Evolutionary conservation across 2,888 invertebrate species (phyloP), one percentile per base, ranked within the genome.

Genomic region (Zygaena filipendulae): DNA sequence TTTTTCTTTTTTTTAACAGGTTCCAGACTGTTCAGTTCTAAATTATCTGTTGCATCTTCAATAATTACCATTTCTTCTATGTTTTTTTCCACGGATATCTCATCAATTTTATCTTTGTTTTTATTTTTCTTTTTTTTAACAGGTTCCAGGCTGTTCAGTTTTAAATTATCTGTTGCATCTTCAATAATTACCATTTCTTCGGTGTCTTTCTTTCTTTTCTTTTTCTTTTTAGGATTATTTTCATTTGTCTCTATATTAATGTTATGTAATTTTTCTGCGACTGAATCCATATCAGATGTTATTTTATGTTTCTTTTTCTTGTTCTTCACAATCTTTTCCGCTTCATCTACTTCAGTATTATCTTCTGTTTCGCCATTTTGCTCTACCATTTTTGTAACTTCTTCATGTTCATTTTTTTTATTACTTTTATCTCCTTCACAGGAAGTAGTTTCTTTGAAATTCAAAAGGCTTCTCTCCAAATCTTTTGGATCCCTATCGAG

Each of bases 401-500:
- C 26, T 18, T 21, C 27, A 12, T 12, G 13, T 12, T 23, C 18
- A 19, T 24, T 23, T 14, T 29, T 21, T 19, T 40, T 25, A 8
- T 27, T 18, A 4, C 16, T 31, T 18, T 39, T 29, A 10, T 32
- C 25, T n/a, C n/a, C n/a, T n/a, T n/a, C n/a, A n/a, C n/a, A n/a
- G n/a, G n/a, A n/a, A 11, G 24, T 35, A 29, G 13, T 29, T 33
- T 10, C n/a, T n/a, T n/a, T n/a, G n/a, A n/a, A 8, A 21, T n/a
- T n/a, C n/a, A n/a, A n/a, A n/a, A n/a, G 27, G 25, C 27, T 31
- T 34, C 58, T 70, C 7, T 61, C 60, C 21, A 59, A 33, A 32
- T 79, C 79, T 36, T 77, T 79, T 29, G 58, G 54, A 38, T 82
- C 62, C 53, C 85, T 81, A 59, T 92, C 91, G 47, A 98, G 89